Percentiles rank a stretch among this genome's conserved stretches.
Evolutionary conservation across 2,797 vertebrate genomes (phyloP).

Genomic region (Tenualosa ilisha): DNA sequence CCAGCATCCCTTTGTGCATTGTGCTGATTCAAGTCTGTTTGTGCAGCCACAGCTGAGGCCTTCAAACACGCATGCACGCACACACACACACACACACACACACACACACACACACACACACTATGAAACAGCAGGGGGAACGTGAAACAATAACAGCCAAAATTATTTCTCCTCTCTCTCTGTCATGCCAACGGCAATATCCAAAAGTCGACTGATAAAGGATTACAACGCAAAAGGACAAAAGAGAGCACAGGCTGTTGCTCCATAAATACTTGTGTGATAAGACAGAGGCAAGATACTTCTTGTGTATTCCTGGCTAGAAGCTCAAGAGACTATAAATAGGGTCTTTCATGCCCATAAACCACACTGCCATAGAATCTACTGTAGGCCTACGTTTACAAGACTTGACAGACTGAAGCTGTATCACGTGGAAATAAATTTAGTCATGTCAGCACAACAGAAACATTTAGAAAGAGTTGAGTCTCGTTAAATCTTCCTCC

Average conservation of each 20-base stretch:
- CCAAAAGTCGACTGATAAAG: background rate
- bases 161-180: background rate
- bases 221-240: slow-evolving; percentile 1
- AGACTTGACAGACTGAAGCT: background rate
- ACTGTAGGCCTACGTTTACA: background rate
- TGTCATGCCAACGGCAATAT: background rate
- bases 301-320: background rate
- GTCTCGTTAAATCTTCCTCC: background rate
- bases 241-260: background rate
- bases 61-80: background rate
- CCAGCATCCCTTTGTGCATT: background rate
- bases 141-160: background rate
- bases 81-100: background rate
- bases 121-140: background rate
- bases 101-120: slow-evolving; percentile 5
- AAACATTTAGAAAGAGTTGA: background rate
- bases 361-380: background rate
- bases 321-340: background rate
- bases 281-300: background rate
- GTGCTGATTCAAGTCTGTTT: background rate
- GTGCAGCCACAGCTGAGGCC: slow-evolving; percentile 27
- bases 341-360: background rate
- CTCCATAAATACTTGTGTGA: background rate
- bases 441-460: background rate
- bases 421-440: background rate